These are phyloP conservation scores for Pseudomugil tenellus DNA, from an alignment of 2,797 vertebrate genomes.

Conservation along the genomic window DNA sequence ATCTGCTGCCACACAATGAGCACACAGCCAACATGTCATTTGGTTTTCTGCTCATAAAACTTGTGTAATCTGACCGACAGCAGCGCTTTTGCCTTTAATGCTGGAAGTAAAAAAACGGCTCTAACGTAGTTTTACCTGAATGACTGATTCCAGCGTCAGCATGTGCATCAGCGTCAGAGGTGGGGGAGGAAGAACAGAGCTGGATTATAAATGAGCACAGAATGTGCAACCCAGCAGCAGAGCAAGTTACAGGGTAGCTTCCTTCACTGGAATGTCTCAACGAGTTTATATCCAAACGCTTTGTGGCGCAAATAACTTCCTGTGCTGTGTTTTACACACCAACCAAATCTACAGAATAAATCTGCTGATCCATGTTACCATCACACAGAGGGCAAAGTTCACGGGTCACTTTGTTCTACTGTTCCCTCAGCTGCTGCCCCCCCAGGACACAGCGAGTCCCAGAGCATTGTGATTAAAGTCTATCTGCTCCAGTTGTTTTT, in stretches of 20 bases:
- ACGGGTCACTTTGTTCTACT: too few relatives aligned
- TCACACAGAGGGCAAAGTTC: too few relatives aligned
- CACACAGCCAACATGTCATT: too few relatives aligned
- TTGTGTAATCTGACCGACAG: not conserved
- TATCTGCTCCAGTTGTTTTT: too few relatives aligned
- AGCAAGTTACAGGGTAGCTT: not conserved
- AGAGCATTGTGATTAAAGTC: too few relatives aligned
- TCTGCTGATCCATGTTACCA: too few relatives aligned
- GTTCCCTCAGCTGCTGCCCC: too few relatives aligned
- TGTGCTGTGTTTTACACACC: not conserved
- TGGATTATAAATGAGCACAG: constrained; percentile 12
- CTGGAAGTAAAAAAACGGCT: not conserved
- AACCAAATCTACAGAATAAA: too few relatives aligned
- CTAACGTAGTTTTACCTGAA: not conserved
- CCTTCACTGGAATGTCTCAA: not conserved
- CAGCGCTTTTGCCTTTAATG: not conserved
- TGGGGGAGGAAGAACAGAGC: not conserved
- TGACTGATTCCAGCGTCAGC: not conserved
- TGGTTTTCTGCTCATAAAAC: not conserved
- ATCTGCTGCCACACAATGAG: too few relatives aligned
- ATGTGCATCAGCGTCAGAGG: constrained; percentile 7
- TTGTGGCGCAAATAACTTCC: too few relatives aligned
- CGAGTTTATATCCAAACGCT: constrained; percentile 1
- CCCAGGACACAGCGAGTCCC: too few relatives aligned
- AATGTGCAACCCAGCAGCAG: constrained; percentile 5